Evolutionary conservation across 2,113 vertebrate genomes (phyloP).

Genomic region (Tetraodon nigroviridis): DNA sequence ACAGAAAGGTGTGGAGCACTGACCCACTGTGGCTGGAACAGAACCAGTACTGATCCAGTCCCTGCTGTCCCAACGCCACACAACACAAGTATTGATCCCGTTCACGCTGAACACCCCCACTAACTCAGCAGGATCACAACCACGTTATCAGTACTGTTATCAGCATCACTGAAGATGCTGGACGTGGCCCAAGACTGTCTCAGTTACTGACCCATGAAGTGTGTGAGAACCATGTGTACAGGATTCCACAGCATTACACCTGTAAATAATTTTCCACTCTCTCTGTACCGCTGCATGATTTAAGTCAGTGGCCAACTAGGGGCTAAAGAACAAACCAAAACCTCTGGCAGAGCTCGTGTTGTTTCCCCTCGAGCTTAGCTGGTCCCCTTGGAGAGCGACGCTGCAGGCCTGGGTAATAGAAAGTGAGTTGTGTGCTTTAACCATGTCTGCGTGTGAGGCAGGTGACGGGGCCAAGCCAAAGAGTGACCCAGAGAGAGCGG

Average conservation of each 20-base stretch:
- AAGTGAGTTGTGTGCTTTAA: slow-evolving; percentile 71
- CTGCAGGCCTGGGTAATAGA: slow-evolving; percentile 55
- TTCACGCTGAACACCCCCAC: slow-evolving; percentile 36
- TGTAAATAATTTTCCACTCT: slow-evolving; percentile 43
- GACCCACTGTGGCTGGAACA: slow-evolving; percentile 62
- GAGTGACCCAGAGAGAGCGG: slow-evolving; percentile 47
- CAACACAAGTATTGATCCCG: slow-evolving; percentile 69
- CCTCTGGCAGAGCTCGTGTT: slow-evolving; percentile 47
- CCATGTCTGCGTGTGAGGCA: slow-evolving; percentile 51
- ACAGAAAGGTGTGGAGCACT: slow-evolving; percentile 53
- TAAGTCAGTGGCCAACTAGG: slow-evolving; percentile 40
- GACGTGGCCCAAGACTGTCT: slow-evolving; percentile 5
- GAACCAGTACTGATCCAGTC: slow-evolving; percentile 67
- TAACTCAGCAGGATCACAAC: slow-evolving; percentile 38
- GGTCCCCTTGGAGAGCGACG: slow-evolving; percentile 55
- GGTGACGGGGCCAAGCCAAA: slow-evolving; percentile 64
- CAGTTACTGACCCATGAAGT: neutral
- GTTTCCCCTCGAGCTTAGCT: slow-evolving; percentile 51
- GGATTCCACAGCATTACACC: slow-evolving; percentile 31
- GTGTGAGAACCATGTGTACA: slow-evolving; percentile 41
- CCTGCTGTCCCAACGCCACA: slow-evolving; percentile 52
- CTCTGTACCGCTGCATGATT: slow-evolving; percentile 26
- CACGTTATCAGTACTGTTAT: slow-evolving; percentile 18
- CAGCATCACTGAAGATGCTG: slow-evolving; percentile 16
- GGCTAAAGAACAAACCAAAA: slow-evolving; percentile 51